These are phyloP conservation scores for Montifringilla adamsi DNA, from an alignment of 2,113 vertebrate genomes.

Conservation along the genomic window DNA sequence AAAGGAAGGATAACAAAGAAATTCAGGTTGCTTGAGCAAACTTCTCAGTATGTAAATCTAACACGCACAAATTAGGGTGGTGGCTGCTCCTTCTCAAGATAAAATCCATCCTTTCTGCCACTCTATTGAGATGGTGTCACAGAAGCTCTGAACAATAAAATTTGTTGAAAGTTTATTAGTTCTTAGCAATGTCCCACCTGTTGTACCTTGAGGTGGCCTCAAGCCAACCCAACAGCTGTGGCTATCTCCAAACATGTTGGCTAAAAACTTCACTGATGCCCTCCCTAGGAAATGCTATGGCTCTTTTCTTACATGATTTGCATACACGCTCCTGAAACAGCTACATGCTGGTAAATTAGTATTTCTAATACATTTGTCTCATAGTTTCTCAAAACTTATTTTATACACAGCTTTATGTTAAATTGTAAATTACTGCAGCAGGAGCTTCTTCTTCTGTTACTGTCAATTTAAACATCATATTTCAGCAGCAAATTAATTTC, in stretches of 20 bases:
- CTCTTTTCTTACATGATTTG: neutral
- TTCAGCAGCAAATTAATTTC: neutral
- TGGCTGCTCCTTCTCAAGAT: neutral
- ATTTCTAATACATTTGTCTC: neutral
- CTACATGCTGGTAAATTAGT: neutral
- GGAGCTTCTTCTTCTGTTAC: neutral
- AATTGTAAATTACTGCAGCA: neutral
- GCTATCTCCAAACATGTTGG: neutral
- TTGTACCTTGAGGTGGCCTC: constrained; percentile 4
- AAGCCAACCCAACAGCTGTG: constrained; percentile 44
- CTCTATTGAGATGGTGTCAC: neutral
- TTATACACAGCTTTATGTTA: neutral
- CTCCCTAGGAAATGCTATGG: neutral
- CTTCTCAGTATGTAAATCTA: neutral
- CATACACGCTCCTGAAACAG: neutral
- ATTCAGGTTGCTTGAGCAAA: neutral
- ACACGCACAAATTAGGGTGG: fast-evolving
- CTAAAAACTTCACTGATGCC: neutral
- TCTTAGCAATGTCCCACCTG: neutral
- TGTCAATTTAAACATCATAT: neutral
- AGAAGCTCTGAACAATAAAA: neutral
- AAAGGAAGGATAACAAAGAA: neutral
- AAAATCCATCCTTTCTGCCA: neutral
- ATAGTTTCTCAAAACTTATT: neutral
- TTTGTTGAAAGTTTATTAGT: neutral